A percentile compares a stretch with the other conserved stretches of the same genome.
phyloP scores from a whole-genome alignment of 2,113 vertebrate genomes.

The Eclectus roratus region DNA sequence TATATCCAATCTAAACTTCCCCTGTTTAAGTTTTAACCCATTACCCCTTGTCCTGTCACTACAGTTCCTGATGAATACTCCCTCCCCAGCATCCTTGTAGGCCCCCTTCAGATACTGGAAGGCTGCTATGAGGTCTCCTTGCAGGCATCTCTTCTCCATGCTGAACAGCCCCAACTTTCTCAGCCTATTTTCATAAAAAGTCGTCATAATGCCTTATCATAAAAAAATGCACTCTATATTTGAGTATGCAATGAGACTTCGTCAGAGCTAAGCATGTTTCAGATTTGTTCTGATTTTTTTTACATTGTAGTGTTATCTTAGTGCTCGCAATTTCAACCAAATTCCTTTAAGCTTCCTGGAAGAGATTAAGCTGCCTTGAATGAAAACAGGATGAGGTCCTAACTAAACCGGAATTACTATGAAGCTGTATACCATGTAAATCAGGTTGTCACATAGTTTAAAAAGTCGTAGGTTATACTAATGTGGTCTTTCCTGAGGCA shows the following conservation, averaged over 20 bases:
- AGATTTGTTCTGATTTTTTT: not conserved
- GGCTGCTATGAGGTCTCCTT: no score
- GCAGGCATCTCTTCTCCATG: no score
- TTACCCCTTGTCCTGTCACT: no score
- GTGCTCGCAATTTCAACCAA: not conserved
- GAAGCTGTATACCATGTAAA: constrained; percentile 20
- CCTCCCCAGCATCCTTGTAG: no score
- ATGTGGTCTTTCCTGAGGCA: not conserved
- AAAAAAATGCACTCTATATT: not conserved
- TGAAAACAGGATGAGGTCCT: not conserved
- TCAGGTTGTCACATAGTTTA: constrained; percentile 43
- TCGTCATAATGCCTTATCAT: not conserved
- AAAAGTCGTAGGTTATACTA: constrained; percentile 21
- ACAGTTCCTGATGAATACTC: no score
- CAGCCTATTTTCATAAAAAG: not conserved
- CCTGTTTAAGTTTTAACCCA: no score
- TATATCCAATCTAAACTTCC: no score
- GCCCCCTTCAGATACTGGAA: no score
- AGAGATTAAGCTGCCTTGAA: constrained; percentile 22
- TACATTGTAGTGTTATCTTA: not conserved
- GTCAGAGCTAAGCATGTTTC: not conserved
- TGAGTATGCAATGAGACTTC: not conserved
- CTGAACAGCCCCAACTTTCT: no score
- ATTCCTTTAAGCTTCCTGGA: not conserved
- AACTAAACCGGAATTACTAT: constrained; percentile 19